Conservation (phyloP, 1,140 invertebrate species). For the Temnothorax curvispinosus region DNA sequence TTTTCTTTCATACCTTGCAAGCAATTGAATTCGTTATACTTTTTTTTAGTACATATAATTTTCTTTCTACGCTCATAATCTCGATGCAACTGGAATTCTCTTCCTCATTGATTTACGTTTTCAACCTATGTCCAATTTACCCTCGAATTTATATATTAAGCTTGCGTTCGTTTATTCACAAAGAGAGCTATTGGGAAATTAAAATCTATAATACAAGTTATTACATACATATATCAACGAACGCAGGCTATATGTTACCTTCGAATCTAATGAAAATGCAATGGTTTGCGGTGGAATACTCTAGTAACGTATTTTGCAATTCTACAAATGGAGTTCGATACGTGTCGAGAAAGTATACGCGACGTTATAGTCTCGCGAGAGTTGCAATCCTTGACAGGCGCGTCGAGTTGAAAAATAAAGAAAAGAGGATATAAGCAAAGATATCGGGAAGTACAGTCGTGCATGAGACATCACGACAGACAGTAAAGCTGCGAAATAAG, state of each 20-base stretch:
- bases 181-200: too few species aligned
- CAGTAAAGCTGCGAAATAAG: conserved; percentile 28
- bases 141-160: too few species aligned
- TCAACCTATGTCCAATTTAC: not conserved
- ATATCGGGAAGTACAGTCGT: not conserved
- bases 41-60: not conserved
- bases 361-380: conserved; percentile 25
- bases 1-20: not conserved
- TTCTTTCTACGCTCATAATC: not conserved
- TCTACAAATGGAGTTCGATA: conserved; percentile 9
- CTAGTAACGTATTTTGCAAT: not conserved
- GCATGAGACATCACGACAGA: conserved; percentile 2
- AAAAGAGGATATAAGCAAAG: conserved; percentile 40
- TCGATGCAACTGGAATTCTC: not conserved
- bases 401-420: conserved; percentile 45
- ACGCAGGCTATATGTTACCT: not conserved
- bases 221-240: too few species aligned
- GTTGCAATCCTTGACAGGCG: not conserved
- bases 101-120: not conserved
- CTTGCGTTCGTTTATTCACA: too few species aligned
- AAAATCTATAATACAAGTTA: too few species aligned
- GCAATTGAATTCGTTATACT: not conserved
- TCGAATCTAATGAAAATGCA: not conserved
- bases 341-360: conserved; percentile 1
- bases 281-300: not conserved